Evolutionary conservation across 2,888 invertebrate genomes (phyloP).

Genomic region (Lasioglossum leucozonium): DNA sequence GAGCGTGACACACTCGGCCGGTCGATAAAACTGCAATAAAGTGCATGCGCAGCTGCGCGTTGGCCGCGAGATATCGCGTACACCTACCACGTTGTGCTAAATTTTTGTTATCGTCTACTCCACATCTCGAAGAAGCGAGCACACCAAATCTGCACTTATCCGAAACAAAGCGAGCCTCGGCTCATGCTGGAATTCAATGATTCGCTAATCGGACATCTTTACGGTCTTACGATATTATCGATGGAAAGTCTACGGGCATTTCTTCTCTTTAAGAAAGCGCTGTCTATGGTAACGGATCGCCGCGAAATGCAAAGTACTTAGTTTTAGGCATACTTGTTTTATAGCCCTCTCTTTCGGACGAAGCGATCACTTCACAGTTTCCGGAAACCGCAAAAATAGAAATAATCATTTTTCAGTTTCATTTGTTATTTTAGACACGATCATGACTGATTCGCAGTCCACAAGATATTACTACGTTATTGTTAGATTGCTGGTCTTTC

Average conservation of each 20-base stretch:
- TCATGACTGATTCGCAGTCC: too few relatives aligned
- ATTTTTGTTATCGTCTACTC: not conserved
- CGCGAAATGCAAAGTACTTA: not conserved
- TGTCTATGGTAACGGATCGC: not conserved
- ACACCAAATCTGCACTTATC: not conserved
- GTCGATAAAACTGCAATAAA: slow-evolving; percentile 69
- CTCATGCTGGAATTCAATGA: not conserved
- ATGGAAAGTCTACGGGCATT: not conserved
- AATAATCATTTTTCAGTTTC: too few relatives aligned
- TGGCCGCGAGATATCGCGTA: slow-evolving; percentile 25
- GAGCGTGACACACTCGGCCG: slow-evolving; percentile 42
- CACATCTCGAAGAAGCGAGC: not conserved
- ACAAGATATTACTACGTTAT: too few relatives aligned
- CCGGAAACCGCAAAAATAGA: too few relatives aligned
- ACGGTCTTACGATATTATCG: not conserved
- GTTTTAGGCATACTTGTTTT: not conserved
- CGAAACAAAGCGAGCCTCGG: not conserved
- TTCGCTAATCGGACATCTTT: not conserved
- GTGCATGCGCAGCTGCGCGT: slow-evolving; percentile 62
- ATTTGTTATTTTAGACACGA: too few relatives aligned
- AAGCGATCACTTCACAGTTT: too few relatives aligned
- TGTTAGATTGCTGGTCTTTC: too few relatives aligned
- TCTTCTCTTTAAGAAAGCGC: not conserved
- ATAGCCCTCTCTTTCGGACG: too few relatives aligned
- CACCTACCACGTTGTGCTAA: slow-evolving; percentile 17